phyloP scores from a whole-genome alignment of 2,797 vertebrate genomes.

The Syncerus caffer region DNA sequence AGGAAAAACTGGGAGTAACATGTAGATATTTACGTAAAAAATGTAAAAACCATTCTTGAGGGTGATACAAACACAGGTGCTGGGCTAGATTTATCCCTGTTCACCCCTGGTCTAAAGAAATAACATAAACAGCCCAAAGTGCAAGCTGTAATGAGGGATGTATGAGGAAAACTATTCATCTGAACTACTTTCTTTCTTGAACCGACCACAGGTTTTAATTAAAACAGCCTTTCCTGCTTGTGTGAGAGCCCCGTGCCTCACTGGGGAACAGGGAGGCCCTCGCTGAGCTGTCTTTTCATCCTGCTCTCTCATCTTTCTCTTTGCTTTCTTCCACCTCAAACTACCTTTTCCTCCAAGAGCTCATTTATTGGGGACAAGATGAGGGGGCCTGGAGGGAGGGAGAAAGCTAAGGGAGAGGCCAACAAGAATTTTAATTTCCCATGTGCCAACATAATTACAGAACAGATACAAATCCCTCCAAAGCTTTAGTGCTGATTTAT shows the following conservation, averaged over 20 bases:
- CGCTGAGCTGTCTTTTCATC: not conserved
- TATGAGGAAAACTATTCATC: not conserved
- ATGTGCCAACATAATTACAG: conserved; percentile 54
- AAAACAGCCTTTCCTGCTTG: not conserved
- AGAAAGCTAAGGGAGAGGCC: not conserved
- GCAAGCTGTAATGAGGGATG: not conserved
- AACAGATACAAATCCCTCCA: conserved; percentile 60
- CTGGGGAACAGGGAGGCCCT: not conserved
- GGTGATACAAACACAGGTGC: not conserved
- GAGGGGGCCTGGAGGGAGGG: not conserved
- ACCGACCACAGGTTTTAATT: not conserved
- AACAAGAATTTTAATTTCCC: conserved; percentile 73
- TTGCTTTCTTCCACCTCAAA: conserved; percentile 33
- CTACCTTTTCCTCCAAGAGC: not conserved
- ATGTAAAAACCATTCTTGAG: not conserved
- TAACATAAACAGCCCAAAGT: not conserved
- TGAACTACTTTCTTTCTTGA: not conserved
- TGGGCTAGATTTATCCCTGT: not conserved
- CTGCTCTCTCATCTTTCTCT: not conserved
- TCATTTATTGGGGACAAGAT: not conserved
- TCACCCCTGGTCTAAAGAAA: not conserved
- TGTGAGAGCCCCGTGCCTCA: not conserved
- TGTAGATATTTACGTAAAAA: not conserved
- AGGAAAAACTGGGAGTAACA: not conserved
- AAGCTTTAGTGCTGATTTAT: conserved; percentile 67